Percentiles rank a stretch among this genome's conserved stretches.
Conservation (phyloP, 2,797 vertebrate genomes). For the Octomys mimax region DNA sequence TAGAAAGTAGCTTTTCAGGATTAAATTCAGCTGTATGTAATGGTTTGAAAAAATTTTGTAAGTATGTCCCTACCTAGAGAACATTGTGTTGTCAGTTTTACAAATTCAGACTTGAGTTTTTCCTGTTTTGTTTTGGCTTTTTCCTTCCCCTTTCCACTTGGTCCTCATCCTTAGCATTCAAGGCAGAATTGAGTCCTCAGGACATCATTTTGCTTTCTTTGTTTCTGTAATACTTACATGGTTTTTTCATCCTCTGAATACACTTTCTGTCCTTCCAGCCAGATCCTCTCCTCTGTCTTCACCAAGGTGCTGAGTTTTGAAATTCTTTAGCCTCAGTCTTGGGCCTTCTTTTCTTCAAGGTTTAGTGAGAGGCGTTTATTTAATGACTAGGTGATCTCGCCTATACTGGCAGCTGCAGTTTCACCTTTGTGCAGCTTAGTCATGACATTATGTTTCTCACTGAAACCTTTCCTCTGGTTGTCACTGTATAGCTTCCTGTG, state of each 20-base stretch:
- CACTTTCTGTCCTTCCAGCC: not conserved
- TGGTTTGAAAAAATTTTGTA: not conserved
- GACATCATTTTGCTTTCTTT: not conserved
- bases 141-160: not conserved
- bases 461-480: not conserved
- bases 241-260: not conserved
- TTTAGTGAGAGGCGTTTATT: not conserved
- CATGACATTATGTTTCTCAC: not conserved
- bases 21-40: slow-evolving; percentile 20
- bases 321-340: not conserved
- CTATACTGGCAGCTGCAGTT: not conserved
- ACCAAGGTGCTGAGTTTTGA: not conserved
- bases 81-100: not conserved
- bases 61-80: not conserved
- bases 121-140: not conserved
- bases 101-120: not conserved
- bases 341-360: not conserved
- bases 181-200: slow-evolving; percentile 37
- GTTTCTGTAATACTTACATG: not conserved
- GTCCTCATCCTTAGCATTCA: slow-evolving; percentile 12
- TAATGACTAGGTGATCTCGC: not conserved
- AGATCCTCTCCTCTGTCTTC: not conserved
- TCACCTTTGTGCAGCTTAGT: not conserved
- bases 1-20: slow-evolving; percentile 39
- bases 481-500: not conserved